A percentile compares a stretch with the other conserved stretches of the same genome.
Conservation (phyloP, 2,888 invertebrate species). For the Drosophila austrosaltans region DNA sequence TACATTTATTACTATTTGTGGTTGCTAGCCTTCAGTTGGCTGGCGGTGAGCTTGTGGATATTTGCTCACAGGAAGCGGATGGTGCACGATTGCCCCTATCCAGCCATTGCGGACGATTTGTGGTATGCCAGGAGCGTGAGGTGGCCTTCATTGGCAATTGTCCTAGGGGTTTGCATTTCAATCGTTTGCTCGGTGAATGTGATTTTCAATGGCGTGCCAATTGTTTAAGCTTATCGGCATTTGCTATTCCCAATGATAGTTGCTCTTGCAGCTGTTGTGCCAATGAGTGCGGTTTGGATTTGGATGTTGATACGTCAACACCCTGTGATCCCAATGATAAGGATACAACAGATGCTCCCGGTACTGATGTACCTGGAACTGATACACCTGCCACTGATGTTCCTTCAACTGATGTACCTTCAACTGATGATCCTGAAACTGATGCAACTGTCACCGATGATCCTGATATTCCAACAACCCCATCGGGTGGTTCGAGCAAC, state of each 20-base stretch:
- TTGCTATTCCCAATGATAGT: conserved; percentile 33
- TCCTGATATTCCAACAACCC: background rate
- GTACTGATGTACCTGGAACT: background rate
- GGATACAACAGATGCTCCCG: background rate
- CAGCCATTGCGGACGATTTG: conserved; percentile 65
- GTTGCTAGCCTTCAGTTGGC: conserved; percentile 8
- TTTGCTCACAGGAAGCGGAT: conserved; percentile 62
- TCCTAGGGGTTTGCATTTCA: conserved; percentile 67
- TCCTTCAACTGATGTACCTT: too few species aligned
- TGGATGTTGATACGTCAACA: conserved; percentile 11
- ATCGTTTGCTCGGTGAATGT: conserved; percentile 62
- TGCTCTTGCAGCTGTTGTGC: conserved; percentile 61
- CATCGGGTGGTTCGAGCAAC: background rate
- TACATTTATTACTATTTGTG: conserved; percentile 28
- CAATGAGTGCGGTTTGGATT: conserved; percentile 41
- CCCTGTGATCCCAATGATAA: conserved; percentile 26
- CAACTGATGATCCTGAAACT: background rate
- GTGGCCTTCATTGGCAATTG: conserved; percentile 56
- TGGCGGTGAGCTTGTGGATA: conserved; percentile 32
- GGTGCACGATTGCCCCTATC: conserved; percentile 59
- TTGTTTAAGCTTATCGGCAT: conserved; percentile 48
- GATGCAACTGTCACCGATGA: conserved; percentile 17
- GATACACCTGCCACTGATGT: background rate
- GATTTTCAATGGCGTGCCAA: conserved; percentile 67
- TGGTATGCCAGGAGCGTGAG: conserved; percentile 60